Evolutionary conservation across 2,113 vertebrate species (phyloP).

Genomic region (Dinomys branickii): DNA sequence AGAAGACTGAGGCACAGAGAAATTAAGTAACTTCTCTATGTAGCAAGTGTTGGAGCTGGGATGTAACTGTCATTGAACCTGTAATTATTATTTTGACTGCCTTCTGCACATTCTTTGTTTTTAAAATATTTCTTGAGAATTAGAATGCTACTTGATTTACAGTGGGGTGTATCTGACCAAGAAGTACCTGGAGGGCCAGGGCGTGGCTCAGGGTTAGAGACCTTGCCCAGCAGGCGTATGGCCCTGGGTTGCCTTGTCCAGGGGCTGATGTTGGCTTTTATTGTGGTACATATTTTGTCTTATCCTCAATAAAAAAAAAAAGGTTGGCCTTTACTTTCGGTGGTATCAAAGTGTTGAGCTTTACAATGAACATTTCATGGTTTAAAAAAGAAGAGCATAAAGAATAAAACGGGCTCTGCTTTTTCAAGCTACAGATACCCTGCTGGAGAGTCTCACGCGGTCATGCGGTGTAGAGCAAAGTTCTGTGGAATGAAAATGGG

Average conservation of each 20-base stretch:
- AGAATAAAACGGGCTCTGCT: not conserved
- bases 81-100: not conserved
- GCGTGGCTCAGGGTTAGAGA: not conserved
- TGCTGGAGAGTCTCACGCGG: not conserved
- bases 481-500: not conserved
- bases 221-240: not conserved
- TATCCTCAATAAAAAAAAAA: not conserved
- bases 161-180: not conserved
- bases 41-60: not conserved
- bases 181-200: not conserved
- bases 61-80: not conserved
- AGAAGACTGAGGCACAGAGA: not conserved
- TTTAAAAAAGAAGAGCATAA: slow-evolving; percentile 26
- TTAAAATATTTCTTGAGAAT: slow-evolving; percentile 40
- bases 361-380: not conserved
- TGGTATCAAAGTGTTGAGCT: slow-evolving; percentile 7
- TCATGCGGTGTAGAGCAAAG: not conserved
- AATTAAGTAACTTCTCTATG: not conserved
- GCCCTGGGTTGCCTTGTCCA: not conserved
- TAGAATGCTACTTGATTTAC: not conserved
- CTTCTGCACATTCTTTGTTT: not conserved
- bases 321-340: not conserved
- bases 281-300: not conserved
- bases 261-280: not conserved
- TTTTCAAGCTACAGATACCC: not conserved